phyloP scores from a whole-genome alignment of 2,888 invertebrate species.

The Aspidiotus rigidus region DNA sequence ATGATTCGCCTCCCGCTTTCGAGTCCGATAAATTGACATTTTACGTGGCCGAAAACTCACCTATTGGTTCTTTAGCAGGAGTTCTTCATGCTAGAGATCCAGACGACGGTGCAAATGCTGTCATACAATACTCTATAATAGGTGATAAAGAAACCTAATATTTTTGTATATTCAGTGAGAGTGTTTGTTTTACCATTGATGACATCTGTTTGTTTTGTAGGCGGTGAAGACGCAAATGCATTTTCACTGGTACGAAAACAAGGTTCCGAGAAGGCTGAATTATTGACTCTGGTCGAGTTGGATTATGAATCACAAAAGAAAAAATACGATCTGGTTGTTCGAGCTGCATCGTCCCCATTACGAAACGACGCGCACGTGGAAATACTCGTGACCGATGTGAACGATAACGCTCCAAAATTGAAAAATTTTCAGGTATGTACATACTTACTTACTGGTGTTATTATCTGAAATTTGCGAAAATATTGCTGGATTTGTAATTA shows the following conservation, averaged over 20 bases:
- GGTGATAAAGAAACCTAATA: constrained; percentile 45
- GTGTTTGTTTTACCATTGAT: too few relatives aligned
- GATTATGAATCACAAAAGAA: constrained; percentile 94
- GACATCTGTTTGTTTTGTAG: constrained; percentile 39
- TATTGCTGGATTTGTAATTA: background rate
- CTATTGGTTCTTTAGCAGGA: constrained; percentile 86
- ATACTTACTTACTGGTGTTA: too few relatives aligned
- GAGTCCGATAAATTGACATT: constrained; percentile 78
- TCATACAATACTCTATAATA: constrained; percentile 88
- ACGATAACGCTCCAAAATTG: constrained; percentile 87
- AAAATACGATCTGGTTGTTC: constrained; percentile 74
- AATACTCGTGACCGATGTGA: constrained; percentile 82
- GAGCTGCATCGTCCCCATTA: constrained; percentile 83
- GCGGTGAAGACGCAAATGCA: constrained; percentile 79
- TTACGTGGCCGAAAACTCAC: constrained; percentile 91
- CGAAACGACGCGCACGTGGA: constrained; percentile 82
- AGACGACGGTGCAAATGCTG: constrained; percentile 83
- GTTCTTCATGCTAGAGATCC: constrained; percentile 83
- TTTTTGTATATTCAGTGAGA: too few relatives aligned
- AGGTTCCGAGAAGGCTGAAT: constrained; percentile 74
- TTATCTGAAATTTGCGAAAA: too few relatives aligned
- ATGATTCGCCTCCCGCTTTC: constrained; percentile 83
- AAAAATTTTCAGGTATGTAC: constrained; percentile 62
- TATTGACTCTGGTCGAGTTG: constrained; percentile 75
- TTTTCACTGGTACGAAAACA: constrained; percentile 73